A percentile compares a stretch with the other conserved stretches of the same genome.
Conservation (phyloP, 2,888 invertebrate species). For the Drosophila antonietae region DNA sequence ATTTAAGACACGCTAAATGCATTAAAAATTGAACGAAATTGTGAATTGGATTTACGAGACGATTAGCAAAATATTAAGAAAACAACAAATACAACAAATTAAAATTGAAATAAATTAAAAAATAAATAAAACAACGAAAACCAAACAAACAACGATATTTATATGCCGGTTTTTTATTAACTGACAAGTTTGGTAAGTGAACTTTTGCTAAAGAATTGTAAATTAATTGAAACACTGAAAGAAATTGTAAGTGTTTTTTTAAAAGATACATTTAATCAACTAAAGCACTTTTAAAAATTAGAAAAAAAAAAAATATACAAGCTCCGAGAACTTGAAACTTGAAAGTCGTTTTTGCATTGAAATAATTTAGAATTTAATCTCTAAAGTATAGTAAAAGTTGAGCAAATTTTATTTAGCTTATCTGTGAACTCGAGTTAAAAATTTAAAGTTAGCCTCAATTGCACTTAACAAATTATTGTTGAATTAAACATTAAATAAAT, state of each 20-base stretch:
- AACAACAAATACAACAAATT: background rate
- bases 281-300: background rate
- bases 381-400: background rate
- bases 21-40: constrained; percentile 41
- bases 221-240: constrained; percentile 1
- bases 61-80: constrained; percentile 25
- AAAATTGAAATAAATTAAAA: background rate
- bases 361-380: background rate
- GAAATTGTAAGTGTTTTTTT: background rate
- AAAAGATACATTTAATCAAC: background rate
- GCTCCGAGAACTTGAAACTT: background rate
- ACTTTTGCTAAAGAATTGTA: constrained; percentile 9
- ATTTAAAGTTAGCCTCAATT: background rate
- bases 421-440: background rate
- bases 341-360: too few species aligned
- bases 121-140: constrained; percentile 1
- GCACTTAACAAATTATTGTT: background rate
- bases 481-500: too few species aligned
- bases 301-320: background rate
- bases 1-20: constrained; percentile 18
- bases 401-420: background rate
- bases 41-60: constrained; percentile 46
- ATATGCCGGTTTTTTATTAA: constrained; percentile 61
- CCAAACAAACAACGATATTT: constrained; percentile 31
- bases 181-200: constrained; percentile 79